Percentiles rank a stretch among this genome's conserved stretches.
Conservation (phyloP, 1,140 invertebrate genomes). For the Drosophila nikananu region DNA sequence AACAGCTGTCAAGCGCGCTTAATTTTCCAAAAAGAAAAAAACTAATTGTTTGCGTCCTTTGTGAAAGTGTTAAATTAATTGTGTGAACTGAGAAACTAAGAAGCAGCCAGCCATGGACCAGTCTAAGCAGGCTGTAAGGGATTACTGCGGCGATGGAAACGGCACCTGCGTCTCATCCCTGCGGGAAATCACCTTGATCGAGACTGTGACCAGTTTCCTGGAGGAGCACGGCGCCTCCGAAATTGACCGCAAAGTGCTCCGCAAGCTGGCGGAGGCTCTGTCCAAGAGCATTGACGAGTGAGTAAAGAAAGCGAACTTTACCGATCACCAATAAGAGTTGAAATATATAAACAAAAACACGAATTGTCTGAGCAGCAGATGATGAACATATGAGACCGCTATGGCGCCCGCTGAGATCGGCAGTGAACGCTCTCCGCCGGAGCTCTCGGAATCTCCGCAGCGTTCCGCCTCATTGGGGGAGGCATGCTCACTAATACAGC, state of each 20-base stretch:
- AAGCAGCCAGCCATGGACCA: slow-evolving; percentile 45
- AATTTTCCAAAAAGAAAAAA: slow-evolving; percentile 45
- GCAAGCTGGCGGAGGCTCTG: slow-evolving; percentile 66
- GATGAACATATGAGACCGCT: slow-evolving; percentile 17
- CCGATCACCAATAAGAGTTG: slow-evolving; percentile 10
- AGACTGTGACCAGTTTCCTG: slow-evolving; percentile 72
- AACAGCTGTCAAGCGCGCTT: slow-evolving; percentile 55
- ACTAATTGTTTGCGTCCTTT: slow-evolving; percentile 25
- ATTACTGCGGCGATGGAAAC: slow-evolving; percentile 48
- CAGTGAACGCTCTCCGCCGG: slow-evolving; percentile 24
- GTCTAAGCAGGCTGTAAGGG: slow-evolving; percentile 61
- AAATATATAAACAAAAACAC: slow-evolving; percentile 12
- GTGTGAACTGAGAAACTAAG: neutral
- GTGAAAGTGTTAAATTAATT: slow-evolving; percentile 30
- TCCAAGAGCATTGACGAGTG: slow-evolving; percentile 72
- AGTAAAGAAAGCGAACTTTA: slow-evolving; percentile 13
- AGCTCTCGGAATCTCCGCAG: slow-evolving; percentile 25
- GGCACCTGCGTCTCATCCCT: slow-evolving; percentile 63
- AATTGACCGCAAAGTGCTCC: slow-evolving; percentile 60
- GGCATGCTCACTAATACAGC: slow-evolving; percentile 10
- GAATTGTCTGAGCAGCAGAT: slow-evolving; percentile 9
- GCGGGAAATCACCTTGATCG: slow-evolving; percentile 67
- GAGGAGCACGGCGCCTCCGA: slow-evolving; percentile 71
- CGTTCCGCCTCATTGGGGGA: slow-evolving; percentile 35
- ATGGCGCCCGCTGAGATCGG: slow-evolving; percentile 39